Evolutionary conservation across 2,888 invertebrate genomes (phyloP).

Genomic region (Chloroclystis v-ata): DNA sequence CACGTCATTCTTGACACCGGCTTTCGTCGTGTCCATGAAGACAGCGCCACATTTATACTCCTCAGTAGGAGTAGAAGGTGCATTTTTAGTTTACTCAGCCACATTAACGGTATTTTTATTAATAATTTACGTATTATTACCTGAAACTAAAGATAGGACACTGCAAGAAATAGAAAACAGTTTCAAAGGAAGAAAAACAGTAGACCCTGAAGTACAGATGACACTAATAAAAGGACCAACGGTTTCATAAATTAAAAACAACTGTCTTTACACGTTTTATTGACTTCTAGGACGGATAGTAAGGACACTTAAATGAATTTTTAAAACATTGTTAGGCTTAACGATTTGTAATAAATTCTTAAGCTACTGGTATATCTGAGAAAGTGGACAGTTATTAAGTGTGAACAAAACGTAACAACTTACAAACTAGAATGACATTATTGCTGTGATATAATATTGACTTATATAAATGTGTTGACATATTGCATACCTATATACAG

Average conservation of each 20-base stretch:
- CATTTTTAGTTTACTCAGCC: slow-evolving; percentile 65
- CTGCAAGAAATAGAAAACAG: slow-evolving; percentile 69
- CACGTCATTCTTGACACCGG: slow-evolving; percentile 65
- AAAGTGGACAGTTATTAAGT: too few species aligned
- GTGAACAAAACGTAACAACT: too few species aligned
- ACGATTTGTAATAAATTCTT: too few species aligned
- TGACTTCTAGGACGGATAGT: not conserved
- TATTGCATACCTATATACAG: too few species aligned
- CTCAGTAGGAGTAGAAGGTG: slow-evolving; percentile 66
- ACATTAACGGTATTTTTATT: slow-evolving; percentile 54
- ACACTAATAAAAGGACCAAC: slow-evolving; percentile 47
- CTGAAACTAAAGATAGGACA: slow-evolving; percentile 69
- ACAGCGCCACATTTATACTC: slow-evolving; percentile 69
- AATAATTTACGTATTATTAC: slow-evolving; percentile 58
- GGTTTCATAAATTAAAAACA: not conserved
- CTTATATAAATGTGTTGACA: too few species aligned
- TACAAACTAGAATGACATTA: too few species aligned
- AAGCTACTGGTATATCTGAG: too few species aligned
- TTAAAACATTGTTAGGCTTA: not conserved
- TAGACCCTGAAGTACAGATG: slow-evolving; percentile 60
- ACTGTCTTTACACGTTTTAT: too few species aligned
- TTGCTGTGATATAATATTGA: too few species aligned
- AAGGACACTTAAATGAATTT: not conserved
- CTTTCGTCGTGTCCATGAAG: slow-evolving; percentile 70
- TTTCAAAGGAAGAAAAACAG: slow-evolving; percentile 55